Conservation (phyloP, 2,888 invertebrate genomes). For the Lasioglossum zephyrum region DNA sequence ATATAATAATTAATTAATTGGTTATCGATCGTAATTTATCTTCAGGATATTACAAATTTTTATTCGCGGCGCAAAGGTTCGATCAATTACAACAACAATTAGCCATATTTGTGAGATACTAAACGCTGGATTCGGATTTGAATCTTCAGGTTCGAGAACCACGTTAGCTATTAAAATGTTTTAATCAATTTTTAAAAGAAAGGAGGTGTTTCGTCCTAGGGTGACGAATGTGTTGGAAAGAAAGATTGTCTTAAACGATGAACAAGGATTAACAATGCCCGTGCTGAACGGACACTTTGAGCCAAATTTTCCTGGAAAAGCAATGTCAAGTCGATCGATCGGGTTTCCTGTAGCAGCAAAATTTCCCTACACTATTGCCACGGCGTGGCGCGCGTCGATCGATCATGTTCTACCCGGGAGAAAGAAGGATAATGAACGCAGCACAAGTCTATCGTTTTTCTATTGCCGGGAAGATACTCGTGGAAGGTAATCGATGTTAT, state of each 20-base stretch:
- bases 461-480: not conserved
- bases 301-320: not conserved
- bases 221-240: not conserved
- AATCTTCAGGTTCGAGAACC: no score
- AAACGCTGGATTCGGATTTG: no score
- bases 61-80: no score
- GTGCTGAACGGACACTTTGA: not conserved
- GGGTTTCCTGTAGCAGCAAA: not conserved
- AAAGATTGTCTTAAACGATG: not conserved
- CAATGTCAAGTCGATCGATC: not conserved
- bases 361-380: not conserved
- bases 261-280: not conserved
- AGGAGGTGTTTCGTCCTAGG: no score
- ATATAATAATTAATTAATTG: no score
- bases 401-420: not conserved
- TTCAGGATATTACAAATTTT: no score
- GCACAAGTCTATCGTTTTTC: not conserved
- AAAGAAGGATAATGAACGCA: not conserved
- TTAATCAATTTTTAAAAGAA: no score
- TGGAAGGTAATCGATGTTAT: slow-evolving; percentile 20
- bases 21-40: no score
- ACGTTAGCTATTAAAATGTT: no score
- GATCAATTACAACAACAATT: no score
- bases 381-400: not conserved
- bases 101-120: no score